Evolutionary conservation across 2,797 vertebrate genomes (phyloP).

Genomic region (Galago senegalensis): DNA sequence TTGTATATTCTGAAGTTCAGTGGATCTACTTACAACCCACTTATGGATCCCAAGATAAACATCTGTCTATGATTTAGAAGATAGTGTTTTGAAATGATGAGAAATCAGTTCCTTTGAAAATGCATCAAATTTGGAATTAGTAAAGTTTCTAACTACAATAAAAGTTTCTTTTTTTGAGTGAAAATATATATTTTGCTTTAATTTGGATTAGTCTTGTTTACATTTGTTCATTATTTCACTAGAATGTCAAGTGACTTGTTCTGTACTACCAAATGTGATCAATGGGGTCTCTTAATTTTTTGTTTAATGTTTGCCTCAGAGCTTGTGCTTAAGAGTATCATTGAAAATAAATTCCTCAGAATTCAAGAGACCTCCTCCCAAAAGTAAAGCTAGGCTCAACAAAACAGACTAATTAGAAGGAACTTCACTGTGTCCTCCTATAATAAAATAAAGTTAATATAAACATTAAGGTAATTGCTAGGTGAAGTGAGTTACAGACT

Average conservation of each 20-base stretch:
- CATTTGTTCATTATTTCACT: constrained; percentile 19
- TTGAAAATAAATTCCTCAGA: constrained; percentile 14
- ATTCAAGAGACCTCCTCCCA: not conserved
- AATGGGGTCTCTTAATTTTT: not conserved
- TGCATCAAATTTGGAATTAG: constrained; percentile 25
- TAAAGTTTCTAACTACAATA: not conserved
- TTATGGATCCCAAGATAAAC: not conserved
- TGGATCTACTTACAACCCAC: not conserved
- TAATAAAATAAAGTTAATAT: constrained; percentile 14
- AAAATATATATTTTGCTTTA: constrained; percentile 14
- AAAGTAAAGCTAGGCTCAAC: constrained; percentile 50
- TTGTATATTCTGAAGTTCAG: not conserved
- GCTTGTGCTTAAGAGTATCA: not conserved
- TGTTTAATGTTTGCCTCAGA: constrained; percentile 18
- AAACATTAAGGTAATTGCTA: constrained; percentile 31
- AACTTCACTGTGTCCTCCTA: constrained; percentile 42
- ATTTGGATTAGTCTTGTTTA: not conserved
- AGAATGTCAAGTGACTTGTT: constrained; percentile 17
- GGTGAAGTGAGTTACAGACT: not conserved
- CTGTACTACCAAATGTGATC: not conserved
- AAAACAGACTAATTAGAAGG: not conserved
- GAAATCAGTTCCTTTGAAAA: constrained; percentile 37
- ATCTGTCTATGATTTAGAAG: not conserved
- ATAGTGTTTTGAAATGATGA: not conserved
- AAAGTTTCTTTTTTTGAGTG: not conserved